A percentile compares a stretch with the other conserved stretches of the same genome.
Conservation (phyloP, 2,888 invertebrate genomes). For the Melinaea menophilus region DNA sequence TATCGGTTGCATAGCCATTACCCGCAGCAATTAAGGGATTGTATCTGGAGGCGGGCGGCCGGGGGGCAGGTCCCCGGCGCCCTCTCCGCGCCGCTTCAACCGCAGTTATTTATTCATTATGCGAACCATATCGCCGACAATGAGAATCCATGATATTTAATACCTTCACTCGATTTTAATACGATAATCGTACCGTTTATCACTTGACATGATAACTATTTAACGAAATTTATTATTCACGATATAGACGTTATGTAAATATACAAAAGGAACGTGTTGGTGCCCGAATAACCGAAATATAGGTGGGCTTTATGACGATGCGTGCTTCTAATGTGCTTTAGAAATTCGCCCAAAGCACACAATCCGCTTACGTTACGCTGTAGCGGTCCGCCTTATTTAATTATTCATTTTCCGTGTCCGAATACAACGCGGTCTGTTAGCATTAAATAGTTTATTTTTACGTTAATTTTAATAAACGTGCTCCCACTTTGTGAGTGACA, state of each 20-base stretch:
- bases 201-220: too few species aligned
- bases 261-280: too few species aligned
- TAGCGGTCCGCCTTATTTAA: constrained; percentile 17
- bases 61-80: constrained; percentile 15
- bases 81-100: constrained; percentile 21
- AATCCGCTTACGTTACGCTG: constrained; percentile 28
- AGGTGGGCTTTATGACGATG: too few species aligned
- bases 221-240: too few species aligned
- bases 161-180: constrained; percentile 8
- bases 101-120: constrained; percentile 34
- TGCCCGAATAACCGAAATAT: too few species aligned
- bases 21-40: constrained; percentile 42
- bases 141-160: constrained; percentile 10
- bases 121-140: constrained; percentile 21
- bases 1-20: constrained; percentile 29
- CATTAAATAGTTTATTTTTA: constrained; percentile 8
- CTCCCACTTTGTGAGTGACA: neutral
- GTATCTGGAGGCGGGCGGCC: constrained; percentile 21
- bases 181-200: neutral
- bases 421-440: constrained; percentile 15
- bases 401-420: constrained; percentile 31
- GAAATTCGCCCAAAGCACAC: too few species aligned
- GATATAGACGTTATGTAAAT: too few species aligned
- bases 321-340: too few species aligned
- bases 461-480: constrained; percentile 1